These are phyloP conservation scores for Ictalurus furcatus DNA, from an alignment of 2,113 vertebrate genomes.

Conservation along the genomic window DNA sequence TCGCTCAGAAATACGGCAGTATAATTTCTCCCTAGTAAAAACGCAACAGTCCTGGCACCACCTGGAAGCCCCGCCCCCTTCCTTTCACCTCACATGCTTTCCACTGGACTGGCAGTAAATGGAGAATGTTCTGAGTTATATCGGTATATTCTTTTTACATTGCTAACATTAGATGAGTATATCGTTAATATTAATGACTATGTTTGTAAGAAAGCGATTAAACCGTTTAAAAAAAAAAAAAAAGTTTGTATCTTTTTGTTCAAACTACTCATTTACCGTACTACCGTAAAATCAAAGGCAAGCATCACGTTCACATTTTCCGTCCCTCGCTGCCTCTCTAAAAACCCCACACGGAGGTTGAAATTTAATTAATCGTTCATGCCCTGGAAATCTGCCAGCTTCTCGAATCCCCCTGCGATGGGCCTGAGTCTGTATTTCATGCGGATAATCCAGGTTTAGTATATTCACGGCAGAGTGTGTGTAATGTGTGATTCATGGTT, in stretches of 20 bases:
- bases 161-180: background rate
- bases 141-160: background rate
- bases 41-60: background rate
- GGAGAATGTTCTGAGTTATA: background rate
- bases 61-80: background rate
- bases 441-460: constrained; percentile 49
- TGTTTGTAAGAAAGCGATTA: background rate
- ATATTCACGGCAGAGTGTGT: constrained; percentile 37
- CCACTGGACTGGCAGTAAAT: background rate
- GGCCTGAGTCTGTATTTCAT: constrained; percentile 50
- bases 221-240: background rate
- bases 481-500: constrained; percentile 50
- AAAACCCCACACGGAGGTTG: constrained; percentile 37
- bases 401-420: constrained; percentile 31
- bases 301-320: constrained; percentile 18
- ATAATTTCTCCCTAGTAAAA: background rate
- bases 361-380: constrained; percentile 54
- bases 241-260: background rate
- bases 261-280: background rate
- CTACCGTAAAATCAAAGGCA: background rate
- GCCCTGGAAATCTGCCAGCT: constrained; percentile 26
- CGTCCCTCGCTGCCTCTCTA: constrained; percentile 2
- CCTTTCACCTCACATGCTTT: background rate
- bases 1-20: too few relatives aligned
- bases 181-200: background rate